These are phyloP conservation scores for Tetrao urogallus DNA, from an alignment of 2,113 vertebrate species.

Conservation along the genomic window DNA sequence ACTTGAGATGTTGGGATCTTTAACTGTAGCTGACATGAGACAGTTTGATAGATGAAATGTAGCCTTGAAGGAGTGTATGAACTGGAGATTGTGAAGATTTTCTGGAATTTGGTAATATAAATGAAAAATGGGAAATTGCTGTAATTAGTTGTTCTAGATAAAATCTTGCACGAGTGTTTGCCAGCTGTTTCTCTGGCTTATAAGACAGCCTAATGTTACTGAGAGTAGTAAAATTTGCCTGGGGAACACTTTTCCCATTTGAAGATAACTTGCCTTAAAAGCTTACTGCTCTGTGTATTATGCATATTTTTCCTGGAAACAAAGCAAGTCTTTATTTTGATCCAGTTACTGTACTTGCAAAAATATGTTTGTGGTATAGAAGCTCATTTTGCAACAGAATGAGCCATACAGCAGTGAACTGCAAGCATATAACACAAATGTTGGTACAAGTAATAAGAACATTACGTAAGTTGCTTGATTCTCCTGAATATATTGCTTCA, in stretches of 20 bases:
- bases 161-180: neutral
- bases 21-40: neutral
- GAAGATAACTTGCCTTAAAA: conserved; percentile 20
- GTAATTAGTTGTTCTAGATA: neutral
- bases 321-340: neutral
- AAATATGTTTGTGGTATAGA: neutral
- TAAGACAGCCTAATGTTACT: neutral
- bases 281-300: neutral
- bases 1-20: neutral
- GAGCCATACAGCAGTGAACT: neutral
- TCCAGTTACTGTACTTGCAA: neutral
- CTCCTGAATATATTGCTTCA: neutral
- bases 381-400: neutral
- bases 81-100: neutral
- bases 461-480: neutral
- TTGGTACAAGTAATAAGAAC: neutral
- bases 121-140: conserved; percentile 31
- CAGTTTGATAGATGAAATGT: neutral
- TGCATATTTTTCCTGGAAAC: conserved; percentile 3
- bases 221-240: neutral
- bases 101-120: neutral
- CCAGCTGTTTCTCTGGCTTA: neutral
- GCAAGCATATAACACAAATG: neutral
- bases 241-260: neutral
- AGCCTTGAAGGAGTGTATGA: neutral